Percentiles rank a stretch among this genome's conserved stretches.
These are phyloP conservation scores for Ecdyonurus torrentis DNA, from an alignment of 2,888 invertebrate genomes.

Conservation along the genomic window DNA sequence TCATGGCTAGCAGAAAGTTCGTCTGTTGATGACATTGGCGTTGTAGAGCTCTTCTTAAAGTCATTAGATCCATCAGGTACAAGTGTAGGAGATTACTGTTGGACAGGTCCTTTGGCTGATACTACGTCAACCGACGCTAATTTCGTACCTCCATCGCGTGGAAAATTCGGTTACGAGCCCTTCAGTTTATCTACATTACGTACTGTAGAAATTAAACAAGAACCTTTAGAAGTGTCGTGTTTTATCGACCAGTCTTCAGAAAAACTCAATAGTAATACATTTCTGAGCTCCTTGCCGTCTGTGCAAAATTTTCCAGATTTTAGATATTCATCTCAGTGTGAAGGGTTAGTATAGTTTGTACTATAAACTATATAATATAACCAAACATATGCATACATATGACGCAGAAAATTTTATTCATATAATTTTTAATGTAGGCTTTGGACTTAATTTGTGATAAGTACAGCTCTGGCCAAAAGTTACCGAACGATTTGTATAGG, in stretches of 20 bases:
- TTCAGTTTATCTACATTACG: neutral
- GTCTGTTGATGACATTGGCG: neutral
- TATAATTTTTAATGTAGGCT: too few relatives aligned
- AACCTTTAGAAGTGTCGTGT: neutral
- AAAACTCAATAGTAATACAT: neutral
- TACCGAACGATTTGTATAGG: too few relatives aligned
- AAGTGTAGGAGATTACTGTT: neutral
- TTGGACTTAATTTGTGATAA: too few relatives aligned
- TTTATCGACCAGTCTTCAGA: neutral
- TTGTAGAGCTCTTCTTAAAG: neutral
- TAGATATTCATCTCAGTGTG: neutral
- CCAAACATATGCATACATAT: too few relatives aligned
- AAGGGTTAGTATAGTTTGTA: neutral
- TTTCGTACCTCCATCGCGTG: neutral
- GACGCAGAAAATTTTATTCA: too few relatives aligned
- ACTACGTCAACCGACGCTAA: neutral
- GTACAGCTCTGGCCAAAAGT: too few relatives aligned
- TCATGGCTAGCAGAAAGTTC: neutral
- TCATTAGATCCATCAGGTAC: neutral
- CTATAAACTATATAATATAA: too few relatives aligned
- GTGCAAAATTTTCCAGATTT: neutral
- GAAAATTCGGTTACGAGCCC: neutral
- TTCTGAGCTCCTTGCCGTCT: neutral
- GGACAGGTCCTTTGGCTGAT: neutral
- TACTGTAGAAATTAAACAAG: neutral